phyloP scores from a whole-genome alignment of 2,113 vertebrate genomes.

The Nothobranchius kuhntae region DNA sequence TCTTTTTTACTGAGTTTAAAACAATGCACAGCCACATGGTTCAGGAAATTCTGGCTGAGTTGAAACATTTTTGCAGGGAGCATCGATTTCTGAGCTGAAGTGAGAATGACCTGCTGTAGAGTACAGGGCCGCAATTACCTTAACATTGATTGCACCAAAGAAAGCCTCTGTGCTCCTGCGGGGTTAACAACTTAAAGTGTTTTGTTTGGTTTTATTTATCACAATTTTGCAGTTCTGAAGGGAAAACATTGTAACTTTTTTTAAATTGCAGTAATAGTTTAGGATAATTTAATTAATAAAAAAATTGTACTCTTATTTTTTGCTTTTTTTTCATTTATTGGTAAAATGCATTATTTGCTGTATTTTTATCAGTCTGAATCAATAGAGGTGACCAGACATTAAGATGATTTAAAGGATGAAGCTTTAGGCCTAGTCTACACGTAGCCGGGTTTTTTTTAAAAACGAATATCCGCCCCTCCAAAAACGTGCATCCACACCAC shows the following conservation, averaged over 20 bases:
- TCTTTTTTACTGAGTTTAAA: constrained; percentile 26
- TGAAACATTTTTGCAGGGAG: constrained; percentile 4
- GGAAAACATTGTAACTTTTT: neutral
- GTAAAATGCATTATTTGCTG: neutral
- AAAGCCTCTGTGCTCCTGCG: neutral
- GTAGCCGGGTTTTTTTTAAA: no score
- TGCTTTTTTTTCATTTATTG: no score
- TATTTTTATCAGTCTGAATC: neutral
- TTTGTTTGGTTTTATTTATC: neutral
- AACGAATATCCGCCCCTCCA: no score
- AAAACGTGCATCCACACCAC: no score
- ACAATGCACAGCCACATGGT: constrained; percentile 2
- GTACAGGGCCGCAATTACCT: constrained; percentile 11
- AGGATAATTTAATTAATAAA: neutral
- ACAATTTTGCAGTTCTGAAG: neutral
- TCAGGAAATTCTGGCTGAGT: constrained; percentile 21
- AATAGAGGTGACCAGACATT: neutral
- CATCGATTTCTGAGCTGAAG: constrained; percentile 28
- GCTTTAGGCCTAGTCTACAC: no score
- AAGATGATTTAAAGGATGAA: no score
- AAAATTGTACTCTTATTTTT: no score
- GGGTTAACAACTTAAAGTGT: no score
- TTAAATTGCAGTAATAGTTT: neutral
- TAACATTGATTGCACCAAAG: constrained; percentile 11
- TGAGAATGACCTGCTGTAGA: constrained; percentile 2